Evolutionary conservation across 2,113 vertebrate genomes (phyloP).

Genomic region (Actenoides hombroni): DNA sequence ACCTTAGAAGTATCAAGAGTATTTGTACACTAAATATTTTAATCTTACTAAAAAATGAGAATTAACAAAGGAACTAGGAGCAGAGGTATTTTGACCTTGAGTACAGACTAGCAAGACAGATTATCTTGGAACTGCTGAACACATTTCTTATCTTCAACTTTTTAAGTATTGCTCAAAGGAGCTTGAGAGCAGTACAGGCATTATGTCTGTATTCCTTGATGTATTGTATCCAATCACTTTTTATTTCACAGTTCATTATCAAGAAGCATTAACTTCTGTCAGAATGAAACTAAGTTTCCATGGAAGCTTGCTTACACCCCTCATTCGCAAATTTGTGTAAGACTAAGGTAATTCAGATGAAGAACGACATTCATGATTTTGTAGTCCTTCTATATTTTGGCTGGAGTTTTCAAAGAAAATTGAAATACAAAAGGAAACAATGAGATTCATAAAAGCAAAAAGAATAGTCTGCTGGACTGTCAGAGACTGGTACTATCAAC

Average conservation of each 20-base stretch:
- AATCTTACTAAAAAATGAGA: background rate
- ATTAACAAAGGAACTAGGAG: background rate
- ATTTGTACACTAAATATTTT: background rate
- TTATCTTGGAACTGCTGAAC: background rate
- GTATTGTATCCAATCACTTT: background rate
- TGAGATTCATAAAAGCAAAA: background rate
- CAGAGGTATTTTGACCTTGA: background rate
- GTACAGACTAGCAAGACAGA: background rate
- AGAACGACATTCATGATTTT: background rate
- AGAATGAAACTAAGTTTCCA: background rate
- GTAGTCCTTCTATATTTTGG: background rate
- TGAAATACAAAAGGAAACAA: background rate
- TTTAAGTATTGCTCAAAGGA: background rate
- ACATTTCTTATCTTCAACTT: background rate
- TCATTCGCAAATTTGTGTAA: background rate
- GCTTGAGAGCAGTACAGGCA: background rate
- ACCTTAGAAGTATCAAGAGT: background rate
- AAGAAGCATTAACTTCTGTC: background rate
- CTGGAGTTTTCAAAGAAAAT: background rate
- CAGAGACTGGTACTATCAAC: background rate
- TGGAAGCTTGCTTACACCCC: background rate
- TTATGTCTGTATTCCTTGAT: background rate
- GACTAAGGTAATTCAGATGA: background rate
- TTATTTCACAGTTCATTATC: conserved; percentile 38
- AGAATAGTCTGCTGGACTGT: background rate